Evolutionary conservation across 2,113 vertebrate species (phyloP).

Genomic region (Daboia siamensis): DNA sequence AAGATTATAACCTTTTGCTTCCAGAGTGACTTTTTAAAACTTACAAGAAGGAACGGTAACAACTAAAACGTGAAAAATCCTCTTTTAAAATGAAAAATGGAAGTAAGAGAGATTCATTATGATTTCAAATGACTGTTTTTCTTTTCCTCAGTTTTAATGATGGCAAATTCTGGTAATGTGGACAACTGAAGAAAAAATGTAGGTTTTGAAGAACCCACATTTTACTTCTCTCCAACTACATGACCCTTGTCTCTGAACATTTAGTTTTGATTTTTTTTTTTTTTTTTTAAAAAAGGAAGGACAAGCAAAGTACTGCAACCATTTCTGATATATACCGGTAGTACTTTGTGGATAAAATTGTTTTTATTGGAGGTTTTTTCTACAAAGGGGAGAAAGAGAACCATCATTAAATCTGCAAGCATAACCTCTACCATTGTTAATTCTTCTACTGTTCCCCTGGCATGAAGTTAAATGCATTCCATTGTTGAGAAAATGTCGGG

Average conservation of each 20-base stretch:
- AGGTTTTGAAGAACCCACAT: background rate
- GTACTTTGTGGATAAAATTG: background rate
- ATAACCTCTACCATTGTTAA: background rate
- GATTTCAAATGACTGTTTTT: background rate
- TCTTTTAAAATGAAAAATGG: background rate
- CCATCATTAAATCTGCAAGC: background rate
- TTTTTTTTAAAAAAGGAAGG: background rate
- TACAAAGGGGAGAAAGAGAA: background rate
- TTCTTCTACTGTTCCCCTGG: background rate
- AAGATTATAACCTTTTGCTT: background rate
- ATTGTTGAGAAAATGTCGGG: background rate
- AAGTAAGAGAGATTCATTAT: background rate
- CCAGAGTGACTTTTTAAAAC: background rate
- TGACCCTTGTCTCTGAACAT: background rate
- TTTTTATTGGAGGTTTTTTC: background rate
- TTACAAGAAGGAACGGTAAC: background rate
- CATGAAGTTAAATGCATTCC: background rate
- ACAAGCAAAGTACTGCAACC: background rate
- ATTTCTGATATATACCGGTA: background rate
- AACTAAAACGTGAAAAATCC: background rate
- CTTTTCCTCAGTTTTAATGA: background rate
- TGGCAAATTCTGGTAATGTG: background rate
- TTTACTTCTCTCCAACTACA: background rate
- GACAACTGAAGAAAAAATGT: background rate
- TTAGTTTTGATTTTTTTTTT: background rate